Base-by-base conservation (phyloP, 1,140 invertebrate genomes). In the Copidosoma floridanum region DNA sequence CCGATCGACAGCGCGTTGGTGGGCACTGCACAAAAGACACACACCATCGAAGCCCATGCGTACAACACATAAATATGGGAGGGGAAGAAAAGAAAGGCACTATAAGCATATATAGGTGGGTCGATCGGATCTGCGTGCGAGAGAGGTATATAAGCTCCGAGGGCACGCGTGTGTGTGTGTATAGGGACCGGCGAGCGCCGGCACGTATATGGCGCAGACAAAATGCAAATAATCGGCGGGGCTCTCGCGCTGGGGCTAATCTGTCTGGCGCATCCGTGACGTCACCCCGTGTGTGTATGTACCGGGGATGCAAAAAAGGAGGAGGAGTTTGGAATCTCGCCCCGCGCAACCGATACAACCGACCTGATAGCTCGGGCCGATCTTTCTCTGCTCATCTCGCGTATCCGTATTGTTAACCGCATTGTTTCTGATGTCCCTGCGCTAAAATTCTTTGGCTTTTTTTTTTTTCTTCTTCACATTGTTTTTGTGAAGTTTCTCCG, bases 221-320 rank as follows among this genome's bases (percentile, higher is more conserved):
- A 74, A 76, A 78, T 78, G 76, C 71, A 78, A 79, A 79, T n/a
- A n/a, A n/a, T 78, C 64, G 58, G 37, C 63, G 53, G 64, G 66
- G n/a, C n/a, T n/a, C 62, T 67, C 65, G 56, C 58, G 59, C 65
- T 60, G 65, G 65, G 66, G 71, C 71, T 76, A 77, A 77, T 76
- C 74, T 75, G 72, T 74, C 71, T 74, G 73, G 65, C 70, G 70
- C 69, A 74, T 77, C 71, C 74, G 69, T 74, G 71, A 75, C 71
- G 75, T 77, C 70, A 72, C 54, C 23, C 57, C 44, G 65, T 68
- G 68, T 66, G 68, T 66, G 65, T 68, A 65, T 65, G 63, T 65
- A 70, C 60, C 23, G 21, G 12, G 5, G 24, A 2, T 14, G 6
- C 5, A 7, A 27, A 21, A 8, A n/a, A 1, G 27, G 46, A n/a